Percentiles rank a stretch among this genome's conserved stretches.
These are phyloP conservation scores for Drosophila arawakana DNA, from an alignment of 1,140 invertebrate species.

Conservation along the genomic window DNA sequence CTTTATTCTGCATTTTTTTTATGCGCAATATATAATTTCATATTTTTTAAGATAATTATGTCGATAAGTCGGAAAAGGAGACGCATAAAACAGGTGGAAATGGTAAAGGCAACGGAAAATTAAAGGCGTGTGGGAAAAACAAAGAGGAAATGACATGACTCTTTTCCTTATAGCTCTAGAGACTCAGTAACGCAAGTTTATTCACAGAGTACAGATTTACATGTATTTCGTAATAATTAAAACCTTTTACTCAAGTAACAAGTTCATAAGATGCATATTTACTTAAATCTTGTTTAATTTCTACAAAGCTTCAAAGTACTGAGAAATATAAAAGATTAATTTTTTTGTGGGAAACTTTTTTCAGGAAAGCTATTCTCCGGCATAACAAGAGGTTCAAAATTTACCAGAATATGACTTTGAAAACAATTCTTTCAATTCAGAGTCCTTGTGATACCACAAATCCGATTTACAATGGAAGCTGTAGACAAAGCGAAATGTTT, in stretches of 20 bases:
- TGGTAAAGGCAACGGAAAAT: conserved; percentile 6
- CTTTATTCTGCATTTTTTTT: conserved; percentile 60
- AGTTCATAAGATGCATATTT: too few species aligned
- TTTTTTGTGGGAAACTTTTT: too few species aligned
- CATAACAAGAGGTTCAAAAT: too few species aligned
- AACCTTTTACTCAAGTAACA: too few species aligned
- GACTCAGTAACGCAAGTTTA: not conserved
- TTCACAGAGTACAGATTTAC: not conserved
- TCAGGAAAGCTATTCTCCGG: too few species aligned
- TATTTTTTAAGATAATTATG: conserved; percentile 82
- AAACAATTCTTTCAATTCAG: not conserved
- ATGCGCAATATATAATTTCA: conserved; percentile 74
- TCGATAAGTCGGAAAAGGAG: conserved; percentile 75
- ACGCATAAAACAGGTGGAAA: conserved; percentile 54
- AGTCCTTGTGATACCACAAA: not conserved
- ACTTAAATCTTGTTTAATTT: too few species aligned
- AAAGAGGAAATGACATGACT: not conserved
- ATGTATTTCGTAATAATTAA: too few species aligned
- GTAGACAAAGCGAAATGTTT: conserved; percentile 34
- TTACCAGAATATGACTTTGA: not conserved
- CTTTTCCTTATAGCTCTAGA: not conserved
- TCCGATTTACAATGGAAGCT: conserved; percentile 44
- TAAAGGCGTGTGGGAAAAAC: not conserved
- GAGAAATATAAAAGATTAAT: too few species aligned
- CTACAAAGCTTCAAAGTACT: too few species aligned